Evolutionary conservation across 2,888 invertebrate genomes (phyloP), one percentile per base, ranked within the genome.

Genomic region (Nomada fabriciana): DNA sequence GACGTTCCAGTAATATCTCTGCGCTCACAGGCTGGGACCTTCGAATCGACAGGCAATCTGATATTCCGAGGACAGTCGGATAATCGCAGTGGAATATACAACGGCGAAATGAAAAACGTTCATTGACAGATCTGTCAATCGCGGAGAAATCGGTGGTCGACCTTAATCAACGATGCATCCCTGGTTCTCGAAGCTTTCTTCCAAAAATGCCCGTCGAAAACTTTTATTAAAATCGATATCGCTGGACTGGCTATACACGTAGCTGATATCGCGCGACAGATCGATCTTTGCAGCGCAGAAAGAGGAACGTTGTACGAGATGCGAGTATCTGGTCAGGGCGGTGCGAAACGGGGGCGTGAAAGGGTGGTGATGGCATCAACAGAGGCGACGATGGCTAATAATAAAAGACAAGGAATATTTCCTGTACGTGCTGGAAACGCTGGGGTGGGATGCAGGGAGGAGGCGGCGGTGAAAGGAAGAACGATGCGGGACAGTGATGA

Each of bases 381-480:
- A 72, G 55, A 59, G 67, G 60, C 42, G 72, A 43, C 36, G 71
- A 29, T 47, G 52, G 82, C 69, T 82, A 80, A 82, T 82, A 82
- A 80, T 82, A 80, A 76, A 69, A 64, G 65, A 53, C 64, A 52
- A 72, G 76, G 60, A 82, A 76, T 80, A 76, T 82, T 82, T 82
- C 80, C 81, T 76, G 76, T 76, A 76, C 47, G 57, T 42, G 55
- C 36, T 42, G 59, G n/a, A 50, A 29, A 20, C 23, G 55, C 53
- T 36, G 52, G 18, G 43, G 57, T 23, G n/a, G 18, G 20, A 47
- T 18, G 15, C 29, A 43, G 29, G n/a, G 25, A n/a, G 15, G 25
- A 23, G 20, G 7, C 11, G 68, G 47, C 13, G 61, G 53, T 43
- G 23, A 20, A 42, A 43, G 42, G 15, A 60, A 71, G 60, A 80